phyloP scores from a whole-genome alignment of 2,113 vertebrate genomes.

The Aleadryas rufinucha region DNA sequence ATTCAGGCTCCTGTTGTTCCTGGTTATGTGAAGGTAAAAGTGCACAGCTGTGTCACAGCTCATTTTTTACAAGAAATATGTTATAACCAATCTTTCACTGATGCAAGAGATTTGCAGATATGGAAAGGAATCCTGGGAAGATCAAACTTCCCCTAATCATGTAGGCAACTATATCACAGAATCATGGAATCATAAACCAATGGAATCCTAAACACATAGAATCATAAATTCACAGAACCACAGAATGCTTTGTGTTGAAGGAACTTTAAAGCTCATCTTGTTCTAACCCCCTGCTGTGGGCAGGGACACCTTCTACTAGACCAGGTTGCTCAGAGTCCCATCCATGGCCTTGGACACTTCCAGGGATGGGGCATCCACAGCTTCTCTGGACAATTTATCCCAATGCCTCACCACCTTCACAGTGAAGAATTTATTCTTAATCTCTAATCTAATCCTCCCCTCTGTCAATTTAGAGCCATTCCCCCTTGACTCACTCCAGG shows the following conservation, averaged over 20 bases:
- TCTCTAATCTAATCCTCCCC: not conserved
- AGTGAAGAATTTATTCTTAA: not conserved
- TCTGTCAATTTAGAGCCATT: not conserved
- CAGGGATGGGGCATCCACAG: not conserved
- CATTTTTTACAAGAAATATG: not conserved
- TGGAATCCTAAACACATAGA: not conserved
- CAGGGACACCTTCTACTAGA: not conserved
- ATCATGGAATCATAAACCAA: too few species aligned
- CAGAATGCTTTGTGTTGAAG: not conserved
- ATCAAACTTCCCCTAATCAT: not conserved
- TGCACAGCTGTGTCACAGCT: not conserved
- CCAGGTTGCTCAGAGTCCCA: not conserved
- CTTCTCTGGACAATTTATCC: not conserved
- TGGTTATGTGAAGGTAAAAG: not conserved
- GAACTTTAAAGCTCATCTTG: accelerated
- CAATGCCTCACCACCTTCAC: too few species aligned
- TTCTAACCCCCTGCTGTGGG: not conserved
- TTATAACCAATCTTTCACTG: not conserved
- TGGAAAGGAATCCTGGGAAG: not conserved
- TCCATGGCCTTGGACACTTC: not conserved
- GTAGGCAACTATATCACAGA: not conserved
- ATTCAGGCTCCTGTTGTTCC: not conserved
- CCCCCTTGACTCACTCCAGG: not conserved
- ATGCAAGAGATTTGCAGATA: not conserved
- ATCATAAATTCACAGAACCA: too few species aligned